phyloP scores from a whole-genome alignment of 2,797 vertebrate genomes.

The Catostomus latipinnis region DNA sequence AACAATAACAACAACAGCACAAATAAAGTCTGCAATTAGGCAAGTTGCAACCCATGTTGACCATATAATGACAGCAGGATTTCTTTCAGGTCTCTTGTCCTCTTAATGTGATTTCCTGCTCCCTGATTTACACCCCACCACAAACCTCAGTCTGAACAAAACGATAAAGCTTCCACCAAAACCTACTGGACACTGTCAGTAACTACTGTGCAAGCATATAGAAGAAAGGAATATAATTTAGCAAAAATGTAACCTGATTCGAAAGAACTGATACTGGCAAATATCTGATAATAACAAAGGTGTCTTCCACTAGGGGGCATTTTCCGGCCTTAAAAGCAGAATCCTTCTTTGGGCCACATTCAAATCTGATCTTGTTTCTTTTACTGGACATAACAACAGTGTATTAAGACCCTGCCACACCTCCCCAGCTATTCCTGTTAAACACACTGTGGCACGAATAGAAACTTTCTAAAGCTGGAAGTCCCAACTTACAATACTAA shows the following conservation, averaged over 20 bases:
- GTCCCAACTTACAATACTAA: constrained; percentile 60
- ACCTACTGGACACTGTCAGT: not conserved
- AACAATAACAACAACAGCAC: too few relatives aligned
- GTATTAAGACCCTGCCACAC: constrained; percentile 57
- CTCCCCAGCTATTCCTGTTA: constrained; percentile 65
- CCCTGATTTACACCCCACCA: constrained; percentile 3
- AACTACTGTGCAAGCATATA: not conserved
- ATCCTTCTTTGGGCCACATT: too few relatives aligned
- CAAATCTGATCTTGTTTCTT: constrained; percentile 60
- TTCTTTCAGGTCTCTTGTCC: too few relatives aligned
- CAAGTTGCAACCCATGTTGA: too few relatives aligned
- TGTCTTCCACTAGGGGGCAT: too few relatives aligned
- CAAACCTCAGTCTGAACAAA: not conserved
- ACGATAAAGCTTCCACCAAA: not conserved
- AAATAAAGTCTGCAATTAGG: too few relatives aligned
- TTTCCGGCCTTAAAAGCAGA: too few relatives aligned
- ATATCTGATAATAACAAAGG: too few relatives aligned
- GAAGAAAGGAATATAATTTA: not conserved
- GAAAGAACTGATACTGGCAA: too few relatives aligned
- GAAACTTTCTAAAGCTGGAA: constrained; percentile 62
- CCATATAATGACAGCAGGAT: too few relatives aligned
- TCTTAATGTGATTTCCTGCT: not conserved
- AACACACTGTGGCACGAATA: constrained; percentile 72
- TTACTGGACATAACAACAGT: constrained; percentile 64
- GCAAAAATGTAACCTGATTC: too few relatives aligned